These are phyloP conservation scores for Tipula unca DNA, from an alignment of 2,888 invertebrate species.

Conservation along the genomic window DNA sequence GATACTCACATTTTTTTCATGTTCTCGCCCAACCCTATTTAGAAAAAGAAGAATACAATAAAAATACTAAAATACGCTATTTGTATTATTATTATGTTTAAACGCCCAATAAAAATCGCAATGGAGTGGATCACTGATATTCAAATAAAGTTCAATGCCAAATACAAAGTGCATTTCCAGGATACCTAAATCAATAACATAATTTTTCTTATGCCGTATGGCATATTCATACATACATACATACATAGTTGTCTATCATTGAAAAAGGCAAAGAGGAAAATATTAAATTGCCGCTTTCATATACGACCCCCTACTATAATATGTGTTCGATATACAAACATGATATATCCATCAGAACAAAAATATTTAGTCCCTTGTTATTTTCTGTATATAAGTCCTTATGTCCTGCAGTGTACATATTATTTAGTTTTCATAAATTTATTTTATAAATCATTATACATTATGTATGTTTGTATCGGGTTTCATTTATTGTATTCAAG, in stretches of 20 bases:
- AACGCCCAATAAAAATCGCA: not conserved
- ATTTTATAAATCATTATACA: not conserved
- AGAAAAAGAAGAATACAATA: no score
- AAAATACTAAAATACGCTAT: not conserved
- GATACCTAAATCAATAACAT: not conserved
- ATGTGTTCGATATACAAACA: not conserved
- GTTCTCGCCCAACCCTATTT: no score
- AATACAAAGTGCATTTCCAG: not conserved
- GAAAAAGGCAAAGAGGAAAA: not conserved
- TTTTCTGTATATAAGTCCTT: not conserved
- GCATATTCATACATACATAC: no score
- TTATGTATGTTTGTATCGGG: not conserved
- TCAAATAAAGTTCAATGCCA: not conserved
- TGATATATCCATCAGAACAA: not conserved
- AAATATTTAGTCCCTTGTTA: not conserved
- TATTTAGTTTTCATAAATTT: not conserved
- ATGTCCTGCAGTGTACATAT: not conserved
- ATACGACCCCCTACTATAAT: not conserved
- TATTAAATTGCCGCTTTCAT: not conserved
- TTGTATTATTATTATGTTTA: not conserved
- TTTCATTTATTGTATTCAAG: not conserved
- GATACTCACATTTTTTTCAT: no score
- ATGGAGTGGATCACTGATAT: not conserved
- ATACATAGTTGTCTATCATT: not conserved
- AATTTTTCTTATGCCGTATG: not conserved